Evolutionary conservation across 2,113 vertebrate genomes (phyloP), one percentile per base, ranked within the genome.

Genomic region (Epinephelus lanceolatus): DNA sequence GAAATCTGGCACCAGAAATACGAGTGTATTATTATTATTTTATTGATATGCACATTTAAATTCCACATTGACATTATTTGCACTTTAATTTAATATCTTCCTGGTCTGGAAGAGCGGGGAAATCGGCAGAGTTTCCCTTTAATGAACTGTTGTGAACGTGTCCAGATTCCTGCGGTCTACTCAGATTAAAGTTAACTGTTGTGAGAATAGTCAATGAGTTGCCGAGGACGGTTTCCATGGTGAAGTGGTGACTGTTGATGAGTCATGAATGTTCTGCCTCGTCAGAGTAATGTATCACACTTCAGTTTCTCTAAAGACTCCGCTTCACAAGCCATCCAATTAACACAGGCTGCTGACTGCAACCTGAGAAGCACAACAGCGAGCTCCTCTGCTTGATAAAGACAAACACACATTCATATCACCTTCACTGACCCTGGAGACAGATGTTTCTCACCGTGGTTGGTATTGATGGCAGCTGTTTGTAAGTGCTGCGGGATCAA

Each of bases 321-420:
- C 59, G n/a, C n/a, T 42, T 45, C 52, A 80, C 60, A 45, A 57
- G 18, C 12, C 49, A 33, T 71, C 18, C 23, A 47, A 56, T 65
- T 47, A 49, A 65, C 68, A 80, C 30, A 62, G 27, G 19, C 40
- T 68, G 63, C 42, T 37, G 59, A 23, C 75, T 77, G 53, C 76
- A 40, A 61, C 25, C 59, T 72, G 59, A 65, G 33, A 63, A 52
- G 8, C 21, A 21, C 33, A 45, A 45, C 42, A 45, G n/a, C 62
- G 52, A 49, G 17, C 47, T 40, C 52, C 49, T 17, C 67, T 71
- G 15, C n/a, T 42, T 17, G 23, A 77, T 68, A 68, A 68, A 45
- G 42, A 45, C 42, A 45, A 9, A 45, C 42, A 68, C 53, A 33
- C 52, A 42, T 47, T 55, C 30, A 51, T 23, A 27, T 56, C 10